Evolutionary conservation across 2,888 invertebrate species (phyloP), one percentile per base, ranked within the genome.

Genomic region (Trachelus tabidus): DNA sequence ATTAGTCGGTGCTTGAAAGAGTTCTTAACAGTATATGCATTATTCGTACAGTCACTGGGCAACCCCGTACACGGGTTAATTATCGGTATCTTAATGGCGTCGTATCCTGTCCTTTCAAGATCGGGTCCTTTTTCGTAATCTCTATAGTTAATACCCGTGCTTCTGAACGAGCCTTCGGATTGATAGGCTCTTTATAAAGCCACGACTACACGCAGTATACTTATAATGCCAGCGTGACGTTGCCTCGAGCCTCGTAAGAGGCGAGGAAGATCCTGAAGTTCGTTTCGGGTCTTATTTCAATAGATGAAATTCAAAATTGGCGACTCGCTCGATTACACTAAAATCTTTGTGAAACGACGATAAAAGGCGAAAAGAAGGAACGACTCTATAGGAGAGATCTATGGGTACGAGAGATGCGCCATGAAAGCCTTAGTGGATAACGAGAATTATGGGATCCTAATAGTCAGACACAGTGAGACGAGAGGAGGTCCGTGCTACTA

Each of bases 401-500:
- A 15, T 0, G 23, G 56, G 6, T 56, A 56, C 23, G 23, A 56
- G 56, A 56, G 23, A 56, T 9, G 23, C 23, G 0, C 56, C 9
- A 56, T 23, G 56, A 56, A 23, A 56, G 56, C 56, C 56, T 56
- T 56, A 56, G 23, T 56, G 56, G 56, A 56, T 56, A 9, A 23
- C 56, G 56, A 56, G 56, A 56, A 56, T 23, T 23, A 56, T 23
- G 56, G 56, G 9, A 56, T 56, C 56, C 56, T 23, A 56, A 56
- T 56, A 56, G 56, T 56, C 9, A 56, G 56, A 23, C 56, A 23
- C 23, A 56, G 56, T 75, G 80, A 80, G 75, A 78, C 83, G 79
- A 9, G 56, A 9, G 9, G 9, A 56, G 56, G 56, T 56, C 85
- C 81, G 77, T 81, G 83, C 79, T 81, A 81, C 81, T 84, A 83